Base-by-base conservation (phyloP, 2,797 vertebrate species). In the Pitangus sulphuratus region DNA sequence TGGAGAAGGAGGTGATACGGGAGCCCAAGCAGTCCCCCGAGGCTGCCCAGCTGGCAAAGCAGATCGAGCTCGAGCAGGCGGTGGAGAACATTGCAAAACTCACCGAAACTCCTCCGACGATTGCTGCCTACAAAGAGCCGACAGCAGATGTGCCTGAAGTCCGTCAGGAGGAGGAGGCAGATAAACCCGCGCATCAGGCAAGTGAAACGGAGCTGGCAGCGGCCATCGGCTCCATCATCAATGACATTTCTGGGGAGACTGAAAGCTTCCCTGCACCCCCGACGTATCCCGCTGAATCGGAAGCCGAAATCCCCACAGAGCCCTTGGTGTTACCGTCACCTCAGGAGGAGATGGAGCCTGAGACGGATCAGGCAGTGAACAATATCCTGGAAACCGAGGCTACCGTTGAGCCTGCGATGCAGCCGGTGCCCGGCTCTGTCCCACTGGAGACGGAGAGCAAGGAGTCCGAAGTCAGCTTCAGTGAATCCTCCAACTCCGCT, bases 191-290 rank as follows among this genome's bases (percentile, higher is more conserved):
- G 0, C 99, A 98, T 87, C 99, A 99, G 92, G 99, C 99, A 3
- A 99, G 98, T 39, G 99, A 99, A 97, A 99, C 99, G 0, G 99
- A 99, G 96, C 98, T 99, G 92, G 99, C 99, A 11, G 99, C 99
- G 1, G 99, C 99, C 82, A 99, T 99, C 3, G 99, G 99, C 89
- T 99, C 99, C 76, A 99, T 99, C 95, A 99, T 99, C 91, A 99
- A 98, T 54, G 99, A 99, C 91, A 98, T 98, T 78, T 98, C 98
- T 84, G 98, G 97, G 65, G 99, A 99, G 96, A 92, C 98, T 2
- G 99, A 99, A 96, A 97, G 93, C 84, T 99, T 99, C 86, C 98
- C 99, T n/a, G 96, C 99, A 30, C 90, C 99, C 24, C 97, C 99
- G 0, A 98, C 98, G 1, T 99, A 99, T 64, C 98, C 98, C 2